Percentiles rank a stretch among this genome's conserved stretches.
Evolutionary conservation across 2,113 vertebrate species (phyloP).

Genomic region (Rhinolophus sinicus): DNA sequence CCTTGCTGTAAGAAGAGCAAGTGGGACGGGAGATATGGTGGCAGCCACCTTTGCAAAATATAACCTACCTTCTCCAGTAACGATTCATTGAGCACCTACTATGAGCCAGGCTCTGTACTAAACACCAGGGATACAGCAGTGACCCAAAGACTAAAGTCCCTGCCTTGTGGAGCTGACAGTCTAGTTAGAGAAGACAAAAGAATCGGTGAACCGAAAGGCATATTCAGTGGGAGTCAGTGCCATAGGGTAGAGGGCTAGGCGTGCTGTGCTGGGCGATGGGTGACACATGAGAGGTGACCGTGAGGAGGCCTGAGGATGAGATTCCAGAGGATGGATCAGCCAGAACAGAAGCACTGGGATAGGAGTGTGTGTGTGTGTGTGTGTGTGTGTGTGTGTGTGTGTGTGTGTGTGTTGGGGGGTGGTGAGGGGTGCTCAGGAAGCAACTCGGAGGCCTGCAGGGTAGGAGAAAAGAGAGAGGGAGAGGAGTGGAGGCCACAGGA

Average conservation of each 20-base stretch:
- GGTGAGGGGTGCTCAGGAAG: neutral
- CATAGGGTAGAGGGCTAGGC: neutral
- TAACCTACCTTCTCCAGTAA: neutral
- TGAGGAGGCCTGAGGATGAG: neutral
- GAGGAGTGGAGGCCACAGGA: rapidly evolving
- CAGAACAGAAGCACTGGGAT: neutral
- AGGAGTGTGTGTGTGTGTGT: too few species aligned
- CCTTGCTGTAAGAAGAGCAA: too few species aligned
- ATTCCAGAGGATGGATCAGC: neutral
- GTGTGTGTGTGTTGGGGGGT: too few species aligned
- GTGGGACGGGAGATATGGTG: rapidly evolving
- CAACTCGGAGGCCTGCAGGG: neutral
- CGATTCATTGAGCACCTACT: neutral
- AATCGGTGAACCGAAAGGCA: neutral
- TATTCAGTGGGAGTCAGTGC: rapidly evolving
- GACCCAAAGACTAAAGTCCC: neutral
- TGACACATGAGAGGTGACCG: neutral
- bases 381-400: too few species aligned
- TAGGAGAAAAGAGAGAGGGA: too few species aligned
- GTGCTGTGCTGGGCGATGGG: rapidly evolving
- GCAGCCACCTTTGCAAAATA: neutral
- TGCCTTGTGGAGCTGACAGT: rapidly evolving
- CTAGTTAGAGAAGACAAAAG: neutral
- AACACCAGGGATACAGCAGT: neutral
- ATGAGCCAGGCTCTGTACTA: neutral